Evolutionary conservation across 2,888 invertebrate genomes (phyloP).

Genomic region (Chymomyza fuscimana): DNA sequence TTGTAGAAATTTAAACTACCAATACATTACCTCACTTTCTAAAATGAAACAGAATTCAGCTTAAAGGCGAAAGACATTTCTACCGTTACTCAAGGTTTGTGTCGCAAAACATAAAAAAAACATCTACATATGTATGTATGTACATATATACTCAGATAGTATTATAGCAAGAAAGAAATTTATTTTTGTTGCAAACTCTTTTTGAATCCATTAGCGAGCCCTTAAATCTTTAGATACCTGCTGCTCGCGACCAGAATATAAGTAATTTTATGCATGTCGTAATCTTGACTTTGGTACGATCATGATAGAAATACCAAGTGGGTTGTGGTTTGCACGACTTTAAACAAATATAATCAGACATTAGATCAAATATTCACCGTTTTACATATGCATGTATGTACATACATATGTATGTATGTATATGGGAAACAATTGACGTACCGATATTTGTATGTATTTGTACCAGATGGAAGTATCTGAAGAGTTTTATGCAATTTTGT

Average conservation of each 20-base stretch:
- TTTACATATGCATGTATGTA: neutral
- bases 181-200: conserved; percentile 4
- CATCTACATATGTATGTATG: conserved; percentile 1
- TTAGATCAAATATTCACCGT: neutral
- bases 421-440: too few species aligned
- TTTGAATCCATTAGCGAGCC: neutral
- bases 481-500: too few species aligned
- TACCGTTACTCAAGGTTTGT: neutral
- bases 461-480: too few species aligned
- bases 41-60: neutral
- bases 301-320: conserved; percentile 1
- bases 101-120: conserved; percentile 1
- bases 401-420: neutral
- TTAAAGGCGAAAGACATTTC: neutral
- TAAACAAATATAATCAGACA: neutral
- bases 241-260: neutral
- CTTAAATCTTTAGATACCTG: neutral
- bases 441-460: too few species aligned
- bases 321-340: neutral
- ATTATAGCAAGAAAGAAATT: conserved; percentile 26
- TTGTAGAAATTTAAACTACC: neutral
- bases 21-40: neutral
- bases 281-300: conserved; percentile 1
- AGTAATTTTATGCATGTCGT: conserved; percentile 7
- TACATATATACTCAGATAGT: conserved; percentile 17